Evolutionary conservation across 2,888 invertebrate species (phyloP).

Genomic region (Hipparchia semele): DNA sequence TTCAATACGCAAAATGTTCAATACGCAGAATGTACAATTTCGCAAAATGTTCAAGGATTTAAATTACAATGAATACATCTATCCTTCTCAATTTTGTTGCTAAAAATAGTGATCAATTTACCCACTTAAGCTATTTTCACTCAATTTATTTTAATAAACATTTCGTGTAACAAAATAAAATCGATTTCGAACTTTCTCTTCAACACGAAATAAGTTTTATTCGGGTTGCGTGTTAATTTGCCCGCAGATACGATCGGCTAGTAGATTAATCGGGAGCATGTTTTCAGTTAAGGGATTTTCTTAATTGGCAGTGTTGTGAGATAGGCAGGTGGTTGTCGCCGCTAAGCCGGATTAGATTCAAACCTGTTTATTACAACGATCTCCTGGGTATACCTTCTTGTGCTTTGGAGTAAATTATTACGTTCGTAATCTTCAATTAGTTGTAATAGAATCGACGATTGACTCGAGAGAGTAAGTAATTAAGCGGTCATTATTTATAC

Average conservation of each 20-base stretch:
- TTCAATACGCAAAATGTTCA: too few species aligned
- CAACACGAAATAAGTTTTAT: constrained; percentile 38
- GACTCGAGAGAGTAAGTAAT: constrained; percentile 1
- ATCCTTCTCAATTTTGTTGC: too few species aligned
- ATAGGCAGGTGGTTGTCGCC: constrained; percentile 41
- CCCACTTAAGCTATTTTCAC: neutral
- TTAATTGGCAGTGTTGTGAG: constrained; percentile 45
- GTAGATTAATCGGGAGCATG: constrained; percentile 44
- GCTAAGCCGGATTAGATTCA: constrained; percentile 45
- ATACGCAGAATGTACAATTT: too few species aligned
- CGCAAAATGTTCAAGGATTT: too few species aligned
- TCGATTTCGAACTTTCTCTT: constrained; percentile 33
- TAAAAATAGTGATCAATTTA: neutral
- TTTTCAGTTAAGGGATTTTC: constrained; percentile 45
- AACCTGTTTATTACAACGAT: constrained; percentile 43
- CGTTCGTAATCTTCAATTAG: constrained; percentile 20
- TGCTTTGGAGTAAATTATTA: constrained; percentile 33
- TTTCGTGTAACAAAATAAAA: constrained; percentile 28
- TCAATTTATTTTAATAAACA: constrained; percentile 18
- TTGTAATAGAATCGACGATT: constrained; percentile 5
- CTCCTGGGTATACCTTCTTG: constrained; percentile 29
- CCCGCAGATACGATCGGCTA: constrained; percentile 44
- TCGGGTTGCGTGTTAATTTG: constrained; percentile 43
- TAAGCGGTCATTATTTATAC: neutral
- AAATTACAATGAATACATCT: too few species aligned